Conservation (phyloP, 2,888 invertebrate genomes). For the Ormyrus pomaceus region DNA sequence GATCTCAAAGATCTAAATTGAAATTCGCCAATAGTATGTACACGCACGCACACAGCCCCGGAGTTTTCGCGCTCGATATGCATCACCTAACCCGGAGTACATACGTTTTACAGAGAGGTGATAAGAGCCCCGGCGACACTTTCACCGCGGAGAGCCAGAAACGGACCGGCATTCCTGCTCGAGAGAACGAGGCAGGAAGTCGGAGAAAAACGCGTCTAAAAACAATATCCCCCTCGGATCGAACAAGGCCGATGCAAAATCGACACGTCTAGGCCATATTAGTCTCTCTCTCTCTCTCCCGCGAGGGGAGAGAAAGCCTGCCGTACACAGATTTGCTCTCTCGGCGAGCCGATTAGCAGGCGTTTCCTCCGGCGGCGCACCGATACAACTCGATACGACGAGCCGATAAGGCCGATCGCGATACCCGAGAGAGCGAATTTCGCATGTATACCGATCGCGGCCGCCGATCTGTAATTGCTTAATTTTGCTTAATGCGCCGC, state of each 20-base stretch:
- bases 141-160: no score
- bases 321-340: constrained; percentile 15
- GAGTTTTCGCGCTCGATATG: no score
- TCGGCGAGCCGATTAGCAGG: constrained; percentile 43
- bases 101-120: no score
- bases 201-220: neutral
- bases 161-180: no score
- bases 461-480: no score
- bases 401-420: constrained; percentile 38
- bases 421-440: constrained; percentile 1
- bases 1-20: no score
- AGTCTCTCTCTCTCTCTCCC: constrained; percentile 9
- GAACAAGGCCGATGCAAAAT: constrained; percentile 21
- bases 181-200: no score
- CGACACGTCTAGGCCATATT: constrained; percentile 43
- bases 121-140: no score
- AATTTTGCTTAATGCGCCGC: no score
- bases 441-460: neutral
- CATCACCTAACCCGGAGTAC: no score
- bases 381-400: constrained; percentile 53
- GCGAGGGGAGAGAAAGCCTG: constrained; percentile 38
- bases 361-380: constrained; percentile 40
- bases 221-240: constrained; percentile 14
- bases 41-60: no score
- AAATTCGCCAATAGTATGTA: no score